Conservation (phyloP, 2,113 vertebrate genomes). For the Poeciliopsis turrubarensis region DNA sequence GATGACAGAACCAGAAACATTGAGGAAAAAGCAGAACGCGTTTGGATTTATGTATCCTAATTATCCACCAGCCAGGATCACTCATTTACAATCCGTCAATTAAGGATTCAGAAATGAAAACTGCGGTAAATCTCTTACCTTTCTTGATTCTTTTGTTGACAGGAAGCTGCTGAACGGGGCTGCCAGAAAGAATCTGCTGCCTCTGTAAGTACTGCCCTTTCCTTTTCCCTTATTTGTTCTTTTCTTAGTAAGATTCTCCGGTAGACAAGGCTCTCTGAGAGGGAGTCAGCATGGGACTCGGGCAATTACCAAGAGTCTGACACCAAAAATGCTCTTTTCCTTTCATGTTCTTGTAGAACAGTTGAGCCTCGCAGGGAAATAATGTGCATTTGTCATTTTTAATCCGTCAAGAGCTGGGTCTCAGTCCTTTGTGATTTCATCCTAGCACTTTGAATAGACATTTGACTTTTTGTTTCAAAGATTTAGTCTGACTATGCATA, state of each 20-base stretch:
- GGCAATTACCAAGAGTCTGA: conserved; percentile 67
- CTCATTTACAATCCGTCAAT: background rate
- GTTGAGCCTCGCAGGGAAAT: conserved; percentile 56
- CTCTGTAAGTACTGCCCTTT: conserved; percentile 12
- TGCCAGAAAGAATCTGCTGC: conserved; percentile 20
- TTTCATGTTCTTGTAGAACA: conserved; percentile 59
- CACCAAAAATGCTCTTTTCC: conserved; percentile 56
- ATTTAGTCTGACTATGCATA: conserved; percentile 7
- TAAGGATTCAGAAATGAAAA: conserved; percentile 20
- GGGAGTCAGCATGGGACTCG: conserved; percentile 46
- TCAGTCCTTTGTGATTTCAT: conserved; percentile 5
- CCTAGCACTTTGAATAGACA: conserved; percentile 6
- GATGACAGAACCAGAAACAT: background rate
- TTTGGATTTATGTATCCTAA: background rate
- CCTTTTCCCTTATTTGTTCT: background rate
- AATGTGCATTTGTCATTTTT: conserved; percentile 69
- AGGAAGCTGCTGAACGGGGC: conserved; percentile 30
- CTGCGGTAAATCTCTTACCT: background rate
- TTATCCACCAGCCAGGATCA: background rate
- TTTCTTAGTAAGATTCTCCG: conserved; percentile 25
- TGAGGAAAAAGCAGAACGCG: background rate
- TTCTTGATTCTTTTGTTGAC: conserved; percentile 20
- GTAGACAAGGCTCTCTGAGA: conserved; percentile 22
- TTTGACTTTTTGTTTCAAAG: conserved; percentile 33
- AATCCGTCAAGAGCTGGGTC: conserved; percentile 62